Base-by-base conservation (phyloP, 2,797 vertebrate species). In the Acrossocheilus fasciatus region DNA sequence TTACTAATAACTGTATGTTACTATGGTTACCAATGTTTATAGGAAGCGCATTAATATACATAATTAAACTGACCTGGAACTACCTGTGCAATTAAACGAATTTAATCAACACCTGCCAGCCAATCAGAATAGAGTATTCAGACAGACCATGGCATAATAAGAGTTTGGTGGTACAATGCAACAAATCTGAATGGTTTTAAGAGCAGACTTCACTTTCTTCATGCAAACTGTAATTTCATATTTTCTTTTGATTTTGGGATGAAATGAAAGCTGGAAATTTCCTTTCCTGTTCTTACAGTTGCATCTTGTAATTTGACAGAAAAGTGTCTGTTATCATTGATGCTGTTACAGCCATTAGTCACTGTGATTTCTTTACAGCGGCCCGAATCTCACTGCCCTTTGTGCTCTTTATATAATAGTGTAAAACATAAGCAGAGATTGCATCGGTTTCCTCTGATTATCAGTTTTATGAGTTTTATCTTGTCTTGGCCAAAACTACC, bases 351-450 rank as follows among this genome's bases (percentile, higher is more conserved):
- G 34, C 20, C 6, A 57, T 77, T 41, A 57, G 20, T 59, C 3
- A 0, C 0, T 59, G 34, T 45, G 20, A 36, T n/a, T 59, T 59
- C 36, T 78, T 62, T 80, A 80, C 57, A 30, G 57, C 59, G 7
- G 52, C 11, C 34, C 3, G n/a, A 59, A 78, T 59, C 76, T 41
- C 20, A 1, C 52, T 47, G 57, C 59, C 81, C 81, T 73, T 82
- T 82, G 68, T 73, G n/a, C 50, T 82, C n/a, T n/a, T 73, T 11
- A 59, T 73, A 73, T 50, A 15, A n/a, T 11, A 6, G 45, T 69
- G 64, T 7, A 23, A 54, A 54, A 54, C 30, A 36, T 14, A 10
- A 11, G 45, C 15, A 43, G 23, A 1, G 1, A 30, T 45, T n/a
- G 2, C 45, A 45, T 34, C n/a, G 6, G 57, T 64, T 80, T 80